phyloP scores from a whole-genome alignment of 2,888 invertebrate species.

The Thera obeliscata region DNA sequence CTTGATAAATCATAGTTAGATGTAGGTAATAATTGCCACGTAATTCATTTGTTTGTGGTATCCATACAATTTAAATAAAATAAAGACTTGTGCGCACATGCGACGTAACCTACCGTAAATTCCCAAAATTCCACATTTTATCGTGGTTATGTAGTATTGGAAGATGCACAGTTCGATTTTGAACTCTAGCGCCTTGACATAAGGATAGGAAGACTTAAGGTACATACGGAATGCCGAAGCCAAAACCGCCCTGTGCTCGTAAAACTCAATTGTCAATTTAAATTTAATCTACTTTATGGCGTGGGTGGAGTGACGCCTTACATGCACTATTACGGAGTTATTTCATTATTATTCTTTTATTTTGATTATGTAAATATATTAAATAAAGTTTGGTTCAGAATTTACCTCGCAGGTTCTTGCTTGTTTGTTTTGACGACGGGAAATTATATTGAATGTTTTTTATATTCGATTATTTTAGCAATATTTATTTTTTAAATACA shows the following conservation, averaged over 20 bases:
- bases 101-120: constrained; percentile 45
- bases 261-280: constrained; percentile 80
- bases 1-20: background rate
- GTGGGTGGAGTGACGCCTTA: constrained; percentile 57
- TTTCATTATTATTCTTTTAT: constrained; percentile 56
- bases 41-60: constrained; percentile 8
- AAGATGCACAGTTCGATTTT: constrained; percentile 18
- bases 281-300: constrained; percentile 79
- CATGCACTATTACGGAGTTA: constrained; percentile 64
- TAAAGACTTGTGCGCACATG: constrained; percentile 41
- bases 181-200: constrained; percentile 18
- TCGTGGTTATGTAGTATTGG: constrained; percentile 31
- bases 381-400: constrained; percentile 8
- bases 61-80: constrained; percentile 23
- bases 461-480: background rate
- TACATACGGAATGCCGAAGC: constrained; percentile 44
- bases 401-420: no score
- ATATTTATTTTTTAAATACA: no score
- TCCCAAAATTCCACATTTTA: constrained; percentile 49
- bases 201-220: constrained; percentile 20
- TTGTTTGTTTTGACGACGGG: background rate
- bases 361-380: constrained; percentile 47
- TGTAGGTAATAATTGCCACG: background rate
- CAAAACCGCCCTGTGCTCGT: constrained; percentile 60
- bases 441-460: background rate